Base-by-base conservation (phyloP, 2,888 invertebrate genomes). In the Anticlea derivata region DNA sequence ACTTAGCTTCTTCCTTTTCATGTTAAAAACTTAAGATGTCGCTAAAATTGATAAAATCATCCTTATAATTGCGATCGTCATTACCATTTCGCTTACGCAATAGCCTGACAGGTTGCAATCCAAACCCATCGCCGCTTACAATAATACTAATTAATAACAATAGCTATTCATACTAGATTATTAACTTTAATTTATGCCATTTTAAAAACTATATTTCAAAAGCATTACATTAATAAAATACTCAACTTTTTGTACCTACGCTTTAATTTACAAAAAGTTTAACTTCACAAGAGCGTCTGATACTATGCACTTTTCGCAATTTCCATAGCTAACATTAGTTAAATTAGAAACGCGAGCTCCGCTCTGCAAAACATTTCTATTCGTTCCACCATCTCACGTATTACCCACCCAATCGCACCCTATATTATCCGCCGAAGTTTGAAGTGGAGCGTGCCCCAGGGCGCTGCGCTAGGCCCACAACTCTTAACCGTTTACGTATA, bases 371-470 rank as follows among this genome's bases (percentile, higher is more conserved):
- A 46, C 37, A 51, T 45, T 45, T 50, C 35, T 56, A 38, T 50
- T 43, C 46, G 11, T 24, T 51, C 6, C 23, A 27, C 24, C 40
- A 30, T 45, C 37, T 27, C 47, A 48, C 29, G 43, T 38, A 52
- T 35, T 53, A 53, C 48, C 41, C 30, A 38, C 39, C 49, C 40
- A 31, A 44, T 53, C 29, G 48, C 48, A 48, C 44, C 53, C 53
- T 48, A 53, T 48, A 48, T 49, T 53, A 48, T 44, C 48, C 43
- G 31, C 29, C 44, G 48, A 48, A 48, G 53, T 53, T 49, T 53
- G 44, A 48, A 53, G 53, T 48, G 30, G 37, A 47, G 60, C 26
- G 55, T 58, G 52, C 58, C 61, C 24, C 48, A 58, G 46, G 58
- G 61, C 43, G n/a, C 35, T 35, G 26, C 40, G 31, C 52, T 54